Evolutionary conservation across 2,113 vertebrate genomes (phyloP), one percentile per base, ranked within the genome.

Genomic region (Blennius ocellaris): DNA sequence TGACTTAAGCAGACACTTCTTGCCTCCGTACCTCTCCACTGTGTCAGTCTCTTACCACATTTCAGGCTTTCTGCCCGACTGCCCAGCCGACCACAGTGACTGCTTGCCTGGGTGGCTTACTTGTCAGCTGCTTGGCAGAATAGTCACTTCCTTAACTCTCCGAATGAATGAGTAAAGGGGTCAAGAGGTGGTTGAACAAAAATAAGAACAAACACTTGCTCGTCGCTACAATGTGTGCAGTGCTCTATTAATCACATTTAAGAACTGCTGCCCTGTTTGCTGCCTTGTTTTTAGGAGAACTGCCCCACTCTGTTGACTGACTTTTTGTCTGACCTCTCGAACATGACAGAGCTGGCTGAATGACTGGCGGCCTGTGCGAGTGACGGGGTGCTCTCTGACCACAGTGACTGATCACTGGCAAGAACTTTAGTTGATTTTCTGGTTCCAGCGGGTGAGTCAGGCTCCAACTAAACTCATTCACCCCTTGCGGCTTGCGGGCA

Each of bases 401-500:
- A 50, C 85, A 82, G 69, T 74, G 62, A 77, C 84, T 63, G 69
- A 71, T 72, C 36, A 11, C 40, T 8, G 63, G 83, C 83, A 73
- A 76, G 74, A 69, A 60, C 66, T 30, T 2, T 14, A 62, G 58
- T 30, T 12, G 37, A 15, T 73, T 70, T 68, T 87, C 70, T 66
- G 68, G 55, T 81, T 87, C 66, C 81, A 85, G 73, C 5, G 76
- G 57, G 52, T 82, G 82, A 88, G 74, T 90, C 84, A 69, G 74
- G 61, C 61, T 81, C 64, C 68, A 69, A 43, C 74, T 76, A 78
- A 89, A 91, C 80, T 61, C 80, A 51, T 76, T 90, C 81, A 85
- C 72, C 85, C 77, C 79, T 65, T 50, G 8, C 60, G 30, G 68
- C n/a, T 30, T 69, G 62, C 16, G 57, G 66, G 71, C 53, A 65